Percentiles rank a stretch among this genome's conserved stretches.
Evolutionary conservation across 2,113 vertebrate genomes (phyloP).

Genomic region (Myrmecobius fasciatus): DNA sequence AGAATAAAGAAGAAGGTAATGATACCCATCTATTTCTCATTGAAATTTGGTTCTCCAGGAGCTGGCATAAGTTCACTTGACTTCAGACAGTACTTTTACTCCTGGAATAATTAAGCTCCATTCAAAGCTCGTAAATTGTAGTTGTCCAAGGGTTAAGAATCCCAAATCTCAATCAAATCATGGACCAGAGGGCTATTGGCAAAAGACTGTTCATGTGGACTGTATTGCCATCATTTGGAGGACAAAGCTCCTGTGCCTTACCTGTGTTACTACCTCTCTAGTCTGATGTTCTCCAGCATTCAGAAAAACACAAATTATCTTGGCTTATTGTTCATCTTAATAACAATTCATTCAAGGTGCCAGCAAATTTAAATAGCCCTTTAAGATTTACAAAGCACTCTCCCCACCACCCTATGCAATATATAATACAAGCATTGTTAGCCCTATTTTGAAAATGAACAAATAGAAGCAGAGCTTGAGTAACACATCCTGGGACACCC

Average conservation of each 20-base stretch:
- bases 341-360: not conserved
- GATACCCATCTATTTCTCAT: fast-evolving
- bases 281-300: not conserved
- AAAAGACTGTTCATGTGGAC: fast-evolving
- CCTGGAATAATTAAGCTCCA: fast-evolving
- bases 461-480: not conserved
- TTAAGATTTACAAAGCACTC: not conserved
- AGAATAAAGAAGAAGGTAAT: not conserved
- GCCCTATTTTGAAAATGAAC: not conserved
- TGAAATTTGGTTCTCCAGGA: not conserved
- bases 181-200: not conserved
- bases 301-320: not conserved
- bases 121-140: not conserved
- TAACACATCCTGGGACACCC: not conserved
- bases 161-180: not conserved
- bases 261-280: not conserved
- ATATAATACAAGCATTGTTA: not conserved
- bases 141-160: fast-evolving
- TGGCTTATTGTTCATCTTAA: not conserved
- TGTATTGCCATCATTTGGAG: fast-evolving
- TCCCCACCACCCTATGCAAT: not conserved
- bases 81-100: fast-evolving
- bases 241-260: fast-evolving
- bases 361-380: not conserved
- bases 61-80: fast-evolving